Evolutionary conservation across 2,797 vertebrate genomes (phyloP).

Genomic region (Taenioides sp.): DNA sequence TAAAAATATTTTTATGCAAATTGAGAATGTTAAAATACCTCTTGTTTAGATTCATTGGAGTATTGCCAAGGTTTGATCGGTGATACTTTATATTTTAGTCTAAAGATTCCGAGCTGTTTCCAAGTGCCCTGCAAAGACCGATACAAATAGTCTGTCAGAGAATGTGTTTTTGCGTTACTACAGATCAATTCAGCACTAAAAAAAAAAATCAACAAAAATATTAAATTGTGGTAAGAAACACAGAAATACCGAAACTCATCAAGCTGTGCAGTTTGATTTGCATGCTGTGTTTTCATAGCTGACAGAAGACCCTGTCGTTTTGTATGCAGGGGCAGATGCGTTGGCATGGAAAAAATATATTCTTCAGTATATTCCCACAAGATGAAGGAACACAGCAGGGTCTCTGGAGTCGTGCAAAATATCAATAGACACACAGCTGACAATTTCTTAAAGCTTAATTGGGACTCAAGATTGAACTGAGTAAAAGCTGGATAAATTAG

Average conservation of each 20-base stretch:
- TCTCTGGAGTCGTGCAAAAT: slow-evolving; percentile 15
- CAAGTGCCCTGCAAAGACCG: slow-evolving; percentile 37
- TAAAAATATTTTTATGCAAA: slow-evolving; percentile 1
- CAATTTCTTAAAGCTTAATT: slow-evolving; percentile 3
- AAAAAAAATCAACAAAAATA: background rate
- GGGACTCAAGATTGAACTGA: background rate
- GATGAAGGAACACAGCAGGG: slow-evolving; percentile 8
- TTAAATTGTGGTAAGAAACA: slow-evolving; percentile 7
- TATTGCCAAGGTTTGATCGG: slow-evolving; percentile 22
- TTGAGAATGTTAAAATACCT: slow-evolving; percentile 12
- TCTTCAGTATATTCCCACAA: slow-evolving; percentile 14
- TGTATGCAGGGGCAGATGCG: slow-evolving; percentile 17
- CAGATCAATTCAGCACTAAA: background rate
- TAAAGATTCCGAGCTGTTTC: slow-evolving; percentile 43
- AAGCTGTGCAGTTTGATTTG: background rate
- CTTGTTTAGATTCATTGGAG: slow-evolving; percentile 37
- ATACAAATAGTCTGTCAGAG: slow-evolving; percentile 13
- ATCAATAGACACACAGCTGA: slow-evolving; percentile 20
- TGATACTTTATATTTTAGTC: slow-evolving; percentile 46
- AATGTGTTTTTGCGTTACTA: background rate
- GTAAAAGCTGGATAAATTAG: background rate
- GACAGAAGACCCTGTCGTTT: slow-evolving; percentile 21
- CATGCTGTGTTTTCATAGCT: background rate
- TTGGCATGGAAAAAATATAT: slow-evolving; percentile 20
- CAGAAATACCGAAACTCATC: background rate